phyloP scores from a whole-genome alignment of 2,797 vertebrate genomes.

The Lophius americanus region DNA sequence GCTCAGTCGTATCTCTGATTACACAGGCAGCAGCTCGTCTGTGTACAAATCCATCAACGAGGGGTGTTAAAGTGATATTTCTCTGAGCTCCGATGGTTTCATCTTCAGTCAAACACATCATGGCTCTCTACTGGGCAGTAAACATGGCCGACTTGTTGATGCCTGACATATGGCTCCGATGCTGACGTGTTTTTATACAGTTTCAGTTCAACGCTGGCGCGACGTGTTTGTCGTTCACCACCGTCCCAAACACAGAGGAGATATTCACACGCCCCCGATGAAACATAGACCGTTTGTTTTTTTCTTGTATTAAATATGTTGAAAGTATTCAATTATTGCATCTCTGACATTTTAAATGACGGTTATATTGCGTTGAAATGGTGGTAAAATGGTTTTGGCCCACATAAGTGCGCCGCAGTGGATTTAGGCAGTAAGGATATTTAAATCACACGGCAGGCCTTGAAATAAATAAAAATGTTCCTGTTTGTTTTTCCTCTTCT shows the following conservation, averaged over 20 bases:
- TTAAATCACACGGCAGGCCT: no score
- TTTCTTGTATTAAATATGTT: no score
- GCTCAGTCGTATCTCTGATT: constrained; percentile 54
- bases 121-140: constrained; percentile 6
- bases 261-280: no score
- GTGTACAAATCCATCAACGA: constrained; percentile 57
- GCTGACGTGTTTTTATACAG: not conserved
- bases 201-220: not conserved
- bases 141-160: constrained; percentile 28
- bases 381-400: no score
- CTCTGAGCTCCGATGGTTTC: constrained; percentile 19
- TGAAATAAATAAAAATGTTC: no score
- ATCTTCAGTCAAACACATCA: constrained; percentile 22
- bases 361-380: no score
- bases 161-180: constrained; percentile 13
- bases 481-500: no score
- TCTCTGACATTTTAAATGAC: no score
- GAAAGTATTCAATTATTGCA: no score
- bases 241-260: not conserved
- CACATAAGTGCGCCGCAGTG: no score
- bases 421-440: no score
- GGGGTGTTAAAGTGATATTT: constrained; percentile 35
- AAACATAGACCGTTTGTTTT: no score
- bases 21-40: constrained; percentile 49
- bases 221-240: not conserved